These are phyloP conservation scores for Coremacera marginata DNA, from an alignment of 2,888 invertebrate genomes.

Conservation along the genomic window DNA sequence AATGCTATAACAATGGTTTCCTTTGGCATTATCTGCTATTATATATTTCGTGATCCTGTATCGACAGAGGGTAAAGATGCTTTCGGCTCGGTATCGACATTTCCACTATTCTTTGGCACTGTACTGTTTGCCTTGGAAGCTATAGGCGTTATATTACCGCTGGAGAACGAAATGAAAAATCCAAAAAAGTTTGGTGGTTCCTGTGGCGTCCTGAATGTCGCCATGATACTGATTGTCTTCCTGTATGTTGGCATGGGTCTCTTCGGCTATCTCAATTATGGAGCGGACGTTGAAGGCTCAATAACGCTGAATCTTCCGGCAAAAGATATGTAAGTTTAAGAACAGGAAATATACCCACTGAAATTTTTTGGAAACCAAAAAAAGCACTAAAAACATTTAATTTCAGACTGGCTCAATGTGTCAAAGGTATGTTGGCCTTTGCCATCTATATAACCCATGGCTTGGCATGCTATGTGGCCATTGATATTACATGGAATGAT, in stretches of 20 bases:
- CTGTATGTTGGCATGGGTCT: constrained; percentile 92
- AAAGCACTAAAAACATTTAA: neutral
- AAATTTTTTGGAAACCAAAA: neutral
- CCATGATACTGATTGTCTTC: constrained; percentile 84
- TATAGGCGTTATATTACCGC: constrained; percentile 67
- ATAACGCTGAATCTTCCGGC: constrained; percentile 88
- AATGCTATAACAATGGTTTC: constrained; percentile 87
- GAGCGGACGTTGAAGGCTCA: constrained; percentile 78
- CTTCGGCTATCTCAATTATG: constrained; percentile 91
- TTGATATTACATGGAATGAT: constrained; percentile 92
- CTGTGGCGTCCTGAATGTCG: constrained; percentile 86
- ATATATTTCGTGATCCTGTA: constrained; percentile 81
- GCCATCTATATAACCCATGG: constrained; percentile 93
- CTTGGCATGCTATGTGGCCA: constrained; percentile 94
- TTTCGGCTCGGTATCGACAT: constrained; percentile 76
- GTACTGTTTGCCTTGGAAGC: constrained; percentile 92
- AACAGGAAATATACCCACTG: neutral
- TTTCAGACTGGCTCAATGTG: constrained; percentile 77
- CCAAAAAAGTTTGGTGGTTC: constrained; percentile 84
- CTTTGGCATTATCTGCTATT: constrained; percentile 88
- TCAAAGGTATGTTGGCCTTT: constrained; percentile 80
- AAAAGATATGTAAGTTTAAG: constrained; percentile 76
- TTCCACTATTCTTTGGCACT: constrained; percentile 96
- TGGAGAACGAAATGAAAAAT: constrained; percentile 95
- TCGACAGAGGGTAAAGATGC: constrained; percentile 75